Conservation (phyloP, 2,888 invertebrate genomes). For the Amphipoea lucens region DNA sequence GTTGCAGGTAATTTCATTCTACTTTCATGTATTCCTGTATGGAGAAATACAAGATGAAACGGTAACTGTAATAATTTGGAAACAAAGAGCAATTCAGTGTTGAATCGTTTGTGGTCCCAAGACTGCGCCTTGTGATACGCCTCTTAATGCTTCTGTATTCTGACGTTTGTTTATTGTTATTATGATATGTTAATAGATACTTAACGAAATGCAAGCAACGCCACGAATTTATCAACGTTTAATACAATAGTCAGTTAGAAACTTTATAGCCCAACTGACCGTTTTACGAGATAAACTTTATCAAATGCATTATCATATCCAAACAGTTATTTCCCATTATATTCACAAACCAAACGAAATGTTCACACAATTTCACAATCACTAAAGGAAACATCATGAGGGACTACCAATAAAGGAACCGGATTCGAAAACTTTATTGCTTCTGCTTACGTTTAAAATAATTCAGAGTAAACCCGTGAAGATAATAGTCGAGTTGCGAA, state of each 20-base stretch:
- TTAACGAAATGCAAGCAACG: slow-evolving; percentile 39
- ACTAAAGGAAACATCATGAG: slow-evolving; percentile 61
- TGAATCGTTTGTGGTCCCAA: slow-evolving; percentile 40
- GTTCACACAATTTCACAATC: slow-evolving; percentile 62
- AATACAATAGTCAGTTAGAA: slow-evolving; percentile 55
- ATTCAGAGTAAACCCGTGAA: slow-evolving; percentile 67
- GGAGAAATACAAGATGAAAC: slow-evolving; percentile 21
- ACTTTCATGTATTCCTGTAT: slow-evolving; percentile 11
- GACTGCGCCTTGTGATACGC: slow-evolving; percentile 48
- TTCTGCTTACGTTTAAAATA: slow-evolving; percentile 66
- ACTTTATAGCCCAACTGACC: slow-evolving; percentile 48
- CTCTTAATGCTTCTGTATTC: slow-evolving; percentile 24
- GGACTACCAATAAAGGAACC: slow-evolving; percentile 64
- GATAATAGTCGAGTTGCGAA: slow-evolving; percentile 68
- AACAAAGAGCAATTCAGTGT: slow-evolving; percentile 54
- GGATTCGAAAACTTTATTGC: slow-evolving; percentile 70
- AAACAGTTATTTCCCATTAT: slow-evolving; percentile 62
- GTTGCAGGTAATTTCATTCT: slow-evolving; percentile 61
- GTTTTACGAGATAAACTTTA: slow-evolving; percentile 60
- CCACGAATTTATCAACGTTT: slow-evolving; percentile 43
- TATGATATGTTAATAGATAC: slow-evolving; percentile 48
- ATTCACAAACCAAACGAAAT: slow-evolving; percentile 52
- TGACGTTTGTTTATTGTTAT: slow-evolving; percentile 49
- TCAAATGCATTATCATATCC: slow-evolving; percentile 64
- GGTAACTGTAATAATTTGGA: slow-evolving; percentile 35